These are phyloP conservation scores for Struthidea cinerea DNA, from an alignment of 2,113 vertebrate species.

Conservation along the genomic window DNA sequence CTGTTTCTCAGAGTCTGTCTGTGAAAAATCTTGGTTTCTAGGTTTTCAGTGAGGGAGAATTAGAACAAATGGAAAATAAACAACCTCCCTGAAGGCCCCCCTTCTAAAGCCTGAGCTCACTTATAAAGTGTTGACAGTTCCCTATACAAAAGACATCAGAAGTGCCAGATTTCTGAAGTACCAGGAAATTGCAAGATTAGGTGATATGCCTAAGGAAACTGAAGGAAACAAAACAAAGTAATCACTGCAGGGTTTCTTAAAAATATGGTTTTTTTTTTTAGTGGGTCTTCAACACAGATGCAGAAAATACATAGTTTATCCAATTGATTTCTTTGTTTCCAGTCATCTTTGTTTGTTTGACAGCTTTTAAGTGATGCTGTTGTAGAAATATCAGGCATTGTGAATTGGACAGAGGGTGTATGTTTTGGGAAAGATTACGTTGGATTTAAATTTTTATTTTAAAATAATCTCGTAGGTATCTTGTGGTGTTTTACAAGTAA, in stretches of 20 bases:
- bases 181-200: conserved; percentile 4
- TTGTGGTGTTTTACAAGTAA: background rate
- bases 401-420: conserved; percentile 31
- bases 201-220: conserved; percentile 35
- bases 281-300: background rate
- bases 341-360: conserved; percentile 48
- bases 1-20: background rate
- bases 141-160: conserved; percentile 7
- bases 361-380: conserved; percentile 47
- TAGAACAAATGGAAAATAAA: conserved; percentile 12
- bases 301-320: conserved; percentile 36
- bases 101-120: background rate
- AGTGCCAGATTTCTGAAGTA: background rate
- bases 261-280: conserved; percentile 16
- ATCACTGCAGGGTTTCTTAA: background rate
- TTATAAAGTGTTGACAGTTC: background rate
- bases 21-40: background rate
- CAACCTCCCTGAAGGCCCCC: background rate
- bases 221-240: conserved; percentile 55
- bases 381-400: conserved; percentile 47
- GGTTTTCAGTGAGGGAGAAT: background rate
- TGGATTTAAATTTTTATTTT: conserved; percentile 22
- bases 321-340: conserved; percentile 47
- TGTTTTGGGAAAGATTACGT: conserved; percentile 29
- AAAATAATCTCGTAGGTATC: conserved; percentile 10